Evolutionary conservation across 2,888 invertebrate genomes (phyloP).

Genomic region (Carabus problematicus): DNA sequence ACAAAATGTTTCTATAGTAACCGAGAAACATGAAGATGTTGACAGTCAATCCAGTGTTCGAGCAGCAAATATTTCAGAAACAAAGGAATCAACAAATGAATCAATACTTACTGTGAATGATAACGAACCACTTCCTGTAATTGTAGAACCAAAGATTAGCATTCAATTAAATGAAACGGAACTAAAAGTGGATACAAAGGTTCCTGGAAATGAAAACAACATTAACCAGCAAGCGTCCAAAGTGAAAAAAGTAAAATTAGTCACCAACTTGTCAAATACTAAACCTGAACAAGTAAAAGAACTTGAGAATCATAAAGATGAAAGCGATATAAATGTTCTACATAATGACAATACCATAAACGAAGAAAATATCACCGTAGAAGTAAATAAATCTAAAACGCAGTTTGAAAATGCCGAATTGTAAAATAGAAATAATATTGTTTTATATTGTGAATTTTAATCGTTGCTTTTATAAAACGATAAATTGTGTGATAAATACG

Average conservation of each 20-base stretch:
- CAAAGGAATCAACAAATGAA: not conserved
- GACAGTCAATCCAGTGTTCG: not conserved
- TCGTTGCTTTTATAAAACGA: conserved; percentile 20
- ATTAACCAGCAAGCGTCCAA: not conserved
- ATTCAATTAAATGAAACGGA: not conserved
- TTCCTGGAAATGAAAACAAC: too few relatives aligned
- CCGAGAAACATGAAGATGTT: not conserved
- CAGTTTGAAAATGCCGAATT: conserved; percentile 34
- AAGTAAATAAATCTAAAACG: conserved; percentile 16
- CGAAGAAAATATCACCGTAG: conserved; percentile 14
- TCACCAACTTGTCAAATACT: not conserved
- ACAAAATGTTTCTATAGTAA: conserved; percentile 22
- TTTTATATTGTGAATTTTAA: not conserved
- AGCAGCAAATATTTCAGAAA: not conserved
- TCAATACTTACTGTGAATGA: not conserved
- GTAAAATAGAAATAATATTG: conserved; percentile 10
- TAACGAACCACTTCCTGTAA: not conserved
- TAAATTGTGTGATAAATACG: conserved; percentile 32
- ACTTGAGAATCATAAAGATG: conserved; percentile 18
- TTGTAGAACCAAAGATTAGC: not conserved
- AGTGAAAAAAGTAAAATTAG: conserved; percentile 1
- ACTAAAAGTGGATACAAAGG: not conserved
- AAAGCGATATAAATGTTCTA: conserved; percentile 16
- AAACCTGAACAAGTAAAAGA: conserved; percentile 38
- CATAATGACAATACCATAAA: conserved; percentile 31